Base-by-base conservation (phyloP, 2,113 vertebrate genomes). In the Petromus typicus region DNA sequence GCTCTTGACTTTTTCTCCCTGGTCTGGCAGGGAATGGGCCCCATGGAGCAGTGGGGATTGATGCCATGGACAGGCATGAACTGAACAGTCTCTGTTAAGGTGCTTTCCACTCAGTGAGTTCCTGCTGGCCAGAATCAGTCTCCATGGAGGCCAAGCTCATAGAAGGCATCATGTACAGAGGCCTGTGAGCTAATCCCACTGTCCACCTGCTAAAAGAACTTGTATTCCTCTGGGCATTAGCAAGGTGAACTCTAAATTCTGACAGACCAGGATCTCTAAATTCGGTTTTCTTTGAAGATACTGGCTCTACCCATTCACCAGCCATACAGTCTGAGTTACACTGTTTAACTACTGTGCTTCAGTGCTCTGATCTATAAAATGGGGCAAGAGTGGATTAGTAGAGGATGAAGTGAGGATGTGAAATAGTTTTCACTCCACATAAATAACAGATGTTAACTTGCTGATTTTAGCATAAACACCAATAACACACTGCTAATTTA, bases 391-490 rank as follows among this genome's bases (percentile, higher is more conserved):
- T 91, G 59, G 23, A 22, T 89, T 61, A 92, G 16, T 7, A 78
- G 56, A 90, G 37, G 43, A 84, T 34, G 86, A 89, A 96, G 40
- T 92, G 61, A 81, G 54, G 85, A 75, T 37, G 17, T 89, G 66
- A 93, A 87, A 63, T 43, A 64, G 17, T 91, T 85, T 94, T 91
- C 93, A 82, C 64, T 79, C 40, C 27, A 67, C 12, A 43, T 11
- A 63, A 85, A 27, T 71, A 88, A 82, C 0, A 89, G 34, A 71
- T 73, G 32, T 93, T 89, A 86, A 69, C 64, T 73, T 78, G 22
- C 40, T 30, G 8, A 17, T 40, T 48, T n/a, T n/a, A 45, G 16
- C 75, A 82, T n/a, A 57, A 90, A 94, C 37, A 83, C 51, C 30
- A 89, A 54, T 30, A 86, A 91, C 20, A 84, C 30, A 34, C 20